A percentile compares a stretch with the other conserved stretches of the same genome.
phyloP scores from a whole-genome alignment of 2,888 invertebrate species.

The Didymodactylos carnosus region DNA sequence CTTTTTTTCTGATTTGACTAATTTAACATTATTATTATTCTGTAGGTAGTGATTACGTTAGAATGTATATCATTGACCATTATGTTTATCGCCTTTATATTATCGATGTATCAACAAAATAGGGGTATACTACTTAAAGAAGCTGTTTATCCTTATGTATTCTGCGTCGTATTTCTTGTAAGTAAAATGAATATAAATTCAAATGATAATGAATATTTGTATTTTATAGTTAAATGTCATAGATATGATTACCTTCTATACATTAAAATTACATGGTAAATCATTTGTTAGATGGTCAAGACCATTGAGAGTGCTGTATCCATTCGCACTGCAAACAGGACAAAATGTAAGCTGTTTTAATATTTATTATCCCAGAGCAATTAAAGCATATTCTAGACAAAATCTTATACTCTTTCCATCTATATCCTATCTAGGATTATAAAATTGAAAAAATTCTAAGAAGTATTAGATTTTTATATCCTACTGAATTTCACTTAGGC shows the following conservation, averaged over 20 bases:
- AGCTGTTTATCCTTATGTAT: background rate
- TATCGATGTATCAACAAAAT: background rate
- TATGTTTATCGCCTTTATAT: background rate
- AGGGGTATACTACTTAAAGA: background rate
- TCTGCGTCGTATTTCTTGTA: background rate
- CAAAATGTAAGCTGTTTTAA: background rate
- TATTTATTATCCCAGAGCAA: no score
- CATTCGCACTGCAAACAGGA: background rate
- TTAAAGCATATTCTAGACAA: no score
- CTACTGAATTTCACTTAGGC: no score
- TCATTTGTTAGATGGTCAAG: background rate
- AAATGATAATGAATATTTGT: no score
- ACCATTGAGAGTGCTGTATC: background rate
- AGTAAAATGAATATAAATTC: background rate
- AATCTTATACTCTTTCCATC: no score
- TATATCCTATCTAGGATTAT: no score
- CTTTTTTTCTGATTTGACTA: no score
- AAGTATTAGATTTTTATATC: no score
- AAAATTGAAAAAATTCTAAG: no score
- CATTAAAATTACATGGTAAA: background rate
- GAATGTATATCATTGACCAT: background rate
- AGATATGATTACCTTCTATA: background rate
- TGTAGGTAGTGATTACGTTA: background rate
- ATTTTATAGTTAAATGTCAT: background rate
- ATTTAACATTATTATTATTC: no score